A percentile compares a stretch with the other conserved stretches of the same genome.
phyloP scores from a whole-genome alignment of 92 coral and sea anemone genomes.

The Palythoa grandiflora region DNA sequence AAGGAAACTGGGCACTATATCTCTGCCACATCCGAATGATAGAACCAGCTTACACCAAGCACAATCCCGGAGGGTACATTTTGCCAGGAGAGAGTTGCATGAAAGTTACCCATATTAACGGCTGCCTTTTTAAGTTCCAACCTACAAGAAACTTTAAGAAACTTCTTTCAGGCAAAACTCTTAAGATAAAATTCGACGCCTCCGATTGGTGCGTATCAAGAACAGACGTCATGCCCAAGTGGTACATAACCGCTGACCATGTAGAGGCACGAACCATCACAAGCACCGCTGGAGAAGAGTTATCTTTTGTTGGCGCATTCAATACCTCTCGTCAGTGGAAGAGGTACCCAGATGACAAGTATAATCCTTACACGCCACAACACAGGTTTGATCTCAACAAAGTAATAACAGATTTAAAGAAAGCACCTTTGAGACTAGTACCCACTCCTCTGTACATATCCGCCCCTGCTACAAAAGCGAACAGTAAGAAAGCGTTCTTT shows the following conservation, averaged over 20 bases:
- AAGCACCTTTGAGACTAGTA: conserved; percentile 75
- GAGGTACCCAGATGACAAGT: conserved; percentile 72
- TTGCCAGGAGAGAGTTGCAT: conserved; percentile 78
- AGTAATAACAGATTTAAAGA: conserved; percentile 64
- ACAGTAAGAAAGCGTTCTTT: conserved; percentile 35
- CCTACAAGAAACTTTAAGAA: conserved; percentile 78
- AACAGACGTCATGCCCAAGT: conserved; percentile 97
- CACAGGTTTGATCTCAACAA: conserved; percentile 65
- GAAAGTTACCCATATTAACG: conserved; percentile 84
- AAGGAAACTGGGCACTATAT: conserved; percentile 89
- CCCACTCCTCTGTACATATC: conserved; percentile 86
- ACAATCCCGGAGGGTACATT: conserved; percentile 80
- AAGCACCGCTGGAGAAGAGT: conserved; percentile 88
- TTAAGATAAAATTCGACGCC: conserved; percentile 75
- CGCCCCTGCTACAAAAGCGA: conserved; percentile 40
- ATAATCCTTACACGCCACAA: conserved; percentile 86
- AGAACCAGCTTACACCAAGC: conserved; percentile 82
- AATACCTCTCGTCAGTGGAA: conserved; percentile 84
- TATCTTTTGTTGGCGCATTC: conserved; percentile 84
- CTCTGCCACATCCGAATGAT: conserved; percentile 92
- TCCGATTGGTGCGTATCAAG: conserved; percentile 87
- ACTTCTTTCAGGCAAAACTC: conserved; percentile 67
- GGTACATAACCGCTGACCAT: conserved; percentile 91
- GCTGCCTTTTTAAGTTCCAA: conserved; percentile 90
- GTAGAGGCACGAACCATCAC: conserved; percentile 91